Conservation (phyloP, 2,113 vertebrate species). For the Scophthalmus maximus region DNA sequence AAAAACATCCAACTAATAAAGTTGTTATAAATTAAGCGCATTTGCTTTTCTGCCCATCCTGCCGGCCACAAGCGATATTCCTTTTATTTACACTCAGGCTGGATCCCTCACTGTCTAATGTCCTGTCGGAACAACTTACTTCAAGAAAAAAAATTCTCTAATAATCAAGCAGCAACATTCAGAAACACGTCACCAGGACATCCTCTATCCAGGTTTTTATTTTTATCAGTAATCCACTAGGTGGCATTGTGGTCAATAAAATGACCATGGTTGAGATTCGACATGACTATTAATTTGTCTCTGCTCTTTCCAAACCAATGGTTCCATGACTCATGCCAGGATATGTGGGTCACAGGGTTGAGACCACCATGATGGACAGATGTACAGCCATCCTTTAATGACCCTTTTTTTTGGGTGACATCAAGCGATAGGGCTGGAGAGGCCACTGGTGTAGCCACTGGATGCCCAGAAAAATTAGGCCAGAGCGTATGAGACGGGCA, state of each 20-base stretch:
- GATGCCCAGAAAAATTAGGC: constrained; percentile 35
- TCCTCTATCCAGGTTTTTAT: neutral
- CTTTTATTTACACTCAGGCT: neutral
- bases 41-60: neutral
- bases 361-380: constrained; percentile 30
- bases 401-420: neutral
- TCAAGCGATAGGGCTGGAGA: constrained; percentile 7
- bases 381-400: constrained; percentile 19
- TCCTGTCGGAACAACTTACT: neutral
- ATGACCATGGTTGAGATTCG: neutral
- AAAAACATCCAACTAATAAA: neutral
- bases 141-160: neutral
- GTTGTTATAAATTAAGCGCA: neutral
- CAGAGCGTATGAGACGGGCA: constrained; percentile 11
- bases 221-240: constrained; percentile 59
- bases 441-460: constrained; percentile 1
- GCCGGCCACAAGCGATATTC: neutral
- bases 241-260: constrained; percentile 61
- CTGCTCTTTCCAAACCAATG: constrained; percentile 3
- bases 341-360: constrained; percentile 52
- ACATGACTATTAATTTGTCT: neutral
- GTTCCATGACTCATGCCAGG: constrained; percentile 30
- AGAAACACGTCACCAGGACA: neutral
- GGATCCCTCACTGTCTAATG: neutral
- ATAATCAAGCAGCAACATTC: neutral